These are phyloP conservation scores for Chrysotoxum bicinctum DNA, from an alignment of 2,888 invertebrate genomes.

Conservation along the genomic window DNA sequence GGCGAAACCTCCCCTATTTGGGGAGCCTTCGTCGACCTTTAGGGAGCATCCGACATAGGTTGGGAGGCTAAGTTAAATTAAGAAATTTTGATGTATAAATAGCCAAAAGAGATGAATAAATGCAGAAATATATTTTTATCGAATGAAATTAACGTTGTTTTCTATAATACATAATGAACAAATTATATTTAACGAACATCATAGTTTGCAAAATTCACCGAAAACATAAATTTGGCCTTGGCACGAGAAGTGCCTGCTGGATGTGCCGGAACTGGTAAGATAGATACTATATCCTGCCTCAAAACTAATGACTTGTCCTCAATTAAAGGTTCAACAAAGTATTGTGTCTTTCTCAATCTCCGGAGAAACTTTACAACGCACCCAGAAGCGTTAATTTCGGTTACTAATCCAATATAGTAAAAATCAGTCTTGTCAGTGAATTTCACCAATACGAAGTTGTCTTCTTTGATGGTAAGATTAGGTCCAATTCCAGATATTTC, in stretches of 20 bases:
- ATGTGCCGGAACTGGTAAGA: neutral
- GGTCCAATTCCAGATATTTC: too few species aligned
- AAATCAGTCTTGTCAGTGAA: too few species aligned
- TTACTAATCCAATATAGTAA: too few species aligned
- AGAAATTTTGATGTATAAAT: neutral
- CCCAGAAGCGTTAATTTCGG: too few species aligned
- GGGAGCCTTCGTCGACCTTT: neutral
- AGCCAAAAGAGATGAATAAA: too few species aligned
- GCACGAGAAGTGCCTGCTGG: too few species aligned
- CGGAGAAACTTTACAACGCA: too few species aligned
- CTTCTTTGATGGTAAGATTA: too few species aligned
- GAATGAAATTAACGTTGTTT: neutral
- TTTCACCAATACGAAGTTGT: too few species aligned
- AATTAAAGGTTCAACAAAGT: slow-evolving; percentile 2
- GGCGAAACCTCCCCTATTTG: neutral
- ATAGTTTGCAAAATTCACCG: neutral
- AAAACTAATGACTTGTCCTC: neutral
- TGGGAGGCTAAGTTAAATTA: neutral
- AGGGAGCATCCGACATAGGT: neutral
- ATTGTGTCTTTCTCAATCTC: neutral
- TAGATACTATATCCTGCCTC: neutral
- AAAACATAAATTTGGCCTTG: neutral
- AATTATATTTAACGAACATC: neutral
- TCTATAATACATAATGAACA: neutral
- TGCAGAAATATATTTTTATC: too few species aligned